A percentile compares a stretch with the other conserved stretches of the same genome.
Evolutionary conservation across 2,797 vertebrate species (phyloP).

Genomic region (Rhynchonycteris naso): DNA sequence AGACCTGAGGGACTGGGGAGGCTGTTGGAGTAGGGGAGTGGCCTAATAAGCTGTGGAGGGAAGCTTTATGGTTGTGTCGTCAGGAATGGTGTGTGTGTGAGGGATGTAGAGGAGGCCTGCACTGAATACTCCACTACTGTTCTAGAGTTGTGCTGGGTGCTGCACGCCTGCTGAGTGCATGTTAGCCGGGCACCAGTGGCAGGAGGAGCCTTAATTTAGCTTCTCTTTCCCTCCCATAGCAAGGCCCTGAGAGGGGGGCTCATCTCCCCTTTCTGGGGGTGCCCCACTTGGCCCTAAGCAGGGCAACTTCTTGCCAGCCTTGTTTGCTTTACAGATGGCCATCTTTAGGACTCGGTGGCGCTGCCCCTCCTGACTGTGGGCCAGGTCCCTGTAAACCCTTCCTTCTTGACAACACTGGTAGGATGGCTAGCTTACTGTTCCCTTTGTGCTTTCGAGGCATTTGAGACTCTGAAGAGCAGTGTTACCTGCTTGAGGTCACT

Average conservation of each 20-base stretch:
- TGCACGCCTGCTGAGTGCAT: not conserved
- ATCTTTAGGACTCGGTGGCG: not conserved
- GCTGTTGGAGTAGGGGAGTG: not conserved
- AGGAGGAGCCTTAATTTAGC: slow-evolving; percentile 37
- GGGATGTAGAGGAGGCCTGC: not conserved
- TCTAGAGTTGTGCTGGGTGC: not conserved
- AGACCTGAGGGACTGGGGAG: not conserved
- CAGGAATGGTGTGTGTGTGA: not conserved
- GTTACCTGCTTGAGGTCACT: not conserved
- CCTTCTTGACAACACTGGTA: not conserved
- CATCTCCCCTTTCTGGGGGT: not conserved
- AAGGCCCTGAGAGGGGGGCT: not conserved
- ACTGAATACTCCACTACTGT: not conserved
- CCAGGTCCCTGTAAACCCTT: not conserved
- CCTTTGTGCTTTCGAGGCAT: not conserved
- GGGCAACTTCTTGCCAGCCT: not conserved
- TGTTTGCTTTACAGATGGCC: not conserved
- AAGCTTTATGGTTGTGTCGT: not conserved
- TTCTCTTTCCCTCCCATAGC: not conserved
- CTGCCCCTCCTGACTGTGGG: not conserved
- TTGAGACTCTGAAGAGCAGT: not conserved
- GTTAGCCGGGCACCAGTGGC: not conserved
- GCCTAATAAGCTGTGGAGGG: not conserved
- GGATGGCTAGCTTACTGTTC: not conserved
- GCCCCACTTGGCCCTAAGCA: too few relatives aligned